These are phyloP conservation scores for Noctua janthe DNA, from an alignment of 2,888 invertebrate genomes.

Conservation along the genomic window DNA sequence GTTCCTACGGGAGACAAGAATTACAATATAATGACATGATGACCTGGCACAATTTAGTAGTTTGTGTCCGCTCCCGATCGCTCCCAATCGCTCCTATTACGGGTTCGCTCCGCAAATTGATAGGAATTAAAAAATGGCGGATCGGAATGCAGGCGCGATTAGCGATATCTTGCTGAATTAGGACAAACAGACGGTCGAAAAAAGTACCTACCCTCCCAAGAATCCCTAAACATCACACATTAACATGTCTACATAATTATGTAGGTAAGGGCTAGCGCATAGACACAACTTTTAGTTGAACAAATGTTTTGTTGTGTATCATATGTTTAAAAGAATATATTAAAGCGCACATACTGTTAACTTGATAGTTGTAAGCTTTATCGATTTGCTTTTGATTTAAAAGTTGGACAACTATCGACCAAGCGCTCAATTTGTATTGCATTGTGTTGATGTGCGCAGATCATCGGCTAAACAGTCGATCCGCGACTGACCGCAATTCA, in stretches of 20 bases:
- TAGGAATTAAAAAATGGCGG: constrained; percentile 77
- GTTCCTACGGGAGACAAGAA: constrained; percentile 16
- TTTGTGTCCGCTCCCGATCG: constrained; percentile 35
- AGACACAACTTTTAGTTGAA: too few species aligned
- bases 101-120: constrained; percentile 70
- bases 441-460: too few species aligned
- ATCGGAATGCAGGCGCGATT: constrained; percentile 64
- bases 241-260: neutral
- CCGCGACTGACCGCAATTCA: too few species aligned
- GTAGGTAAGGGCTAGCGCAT: neutral
- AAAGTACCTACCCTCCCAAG: neutral
- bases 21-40: constrained; percentile 57
- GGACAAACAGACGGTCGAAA: neutral
- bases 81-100: constrained; percentile 42
- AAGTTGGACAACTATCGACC: too few species aligned
- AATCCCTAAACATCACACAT: neutral
- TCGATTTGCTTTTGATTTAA: too few species aligned
- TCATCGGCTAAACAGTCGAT: too few species aligned
- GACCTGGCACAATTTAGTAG: constrained; percentile 46
- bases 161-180: constrained; percentile 33
- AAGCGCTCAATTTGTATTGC: too few species aligned
- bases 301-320: too few species aligned
- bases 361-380: too few species aligned
- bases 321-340: too few species aligned
- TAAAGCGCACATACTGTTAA: too few species aligned